A percentile compares a stretch with the other conserved stretches of the same genome.
These are phyloP conservation scores for Orchestia grillus DNA, from an alignment of 1,140 invertebrate species.

Conservation along the genomic window DNA sequence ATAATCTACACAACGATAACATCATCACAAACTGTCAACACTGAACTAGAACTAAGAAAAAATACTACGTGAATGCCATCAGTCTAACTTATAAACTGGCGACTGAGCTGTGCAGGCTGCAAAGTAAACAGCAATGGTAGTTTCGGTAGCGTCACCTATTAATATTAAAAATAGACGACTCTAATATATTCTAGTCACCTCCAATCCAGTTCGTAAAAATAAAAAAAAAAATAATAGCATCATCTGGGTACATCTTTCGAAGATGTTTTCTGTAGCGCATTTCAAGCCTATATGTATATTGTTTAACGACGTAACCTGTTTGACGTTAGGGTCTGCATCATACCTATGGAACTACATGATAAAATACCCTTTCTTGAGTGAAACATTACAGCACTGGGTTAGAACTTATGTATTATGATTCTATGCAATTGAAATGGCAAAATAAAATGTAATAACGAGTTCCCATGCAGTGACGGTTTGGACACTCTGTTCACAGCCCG, in stretches of 20 bases:
- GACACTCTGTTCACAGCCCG: not conserved
- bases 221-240: not conserved
- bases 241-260: not conserved
- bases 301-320: not conserved
- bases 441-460: not conserved
- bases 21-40: not conserved
- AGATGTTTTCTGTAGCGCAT: not conserved
- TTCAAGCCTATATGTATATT: not conserved
- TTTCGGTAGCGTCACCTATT: not conserved
- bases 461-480: not conserved
- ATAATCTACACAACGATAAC: constrained; percentile 35
- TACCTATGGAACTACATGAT: too few relatives aligned
- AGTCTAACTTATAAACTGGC: not conserved
- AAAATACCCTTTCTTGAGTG: too few relatives aligned
- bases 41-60: constrained; percentile 3
- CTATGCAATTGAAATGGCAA: not conserved
- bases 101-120: not conserved
- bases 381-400: not conserved
- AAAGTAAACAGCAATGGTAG: not conserved
- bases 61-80: constrained; percentile 27
- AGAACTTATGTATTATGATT: not conserved
- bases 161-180: not conserved
- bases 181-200: not conserved
- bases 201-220: not conserved
- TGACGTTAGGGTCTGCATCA: not conserved